Base-by-base conservation (phyloP, 2,888 invertebrate genomes). In the Aproaerema taeniolella region DNA sequence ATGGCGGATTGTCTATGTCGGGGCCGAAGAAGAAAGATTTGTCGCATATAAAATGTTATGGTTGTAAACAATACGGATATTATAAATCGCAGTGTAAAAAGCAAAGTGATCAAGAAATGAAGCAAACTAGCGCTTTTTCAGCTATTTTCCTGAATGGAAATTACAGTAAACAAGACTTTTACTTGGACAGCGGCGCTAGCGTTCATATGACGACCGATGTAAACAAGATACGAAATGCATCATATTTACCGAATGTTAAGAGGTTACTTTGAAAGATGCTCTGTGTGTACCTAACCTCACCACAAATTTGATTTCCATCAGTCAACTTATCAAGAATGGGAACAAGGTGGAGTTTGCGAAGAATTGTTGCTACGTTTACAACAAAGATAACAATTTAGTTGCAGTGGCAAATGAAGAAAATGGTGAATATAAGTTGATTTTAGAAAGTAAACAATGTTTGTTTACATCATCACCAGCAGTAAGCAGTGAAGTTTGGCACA, bases 341-440 rank as follows among this genome's bases (percentile, higher is more conserved):
- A 26, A 35, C 33, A 33, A n/a, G n/a, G 33, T 33, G 3, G 8
- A 14, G 8, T 33, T 33, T 11, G 11, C 17, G 8, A 26, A 26
- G 14, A 2, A 34, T 8, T 9, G 17, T 9, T 14, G 9, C 4
- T 3, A n/a, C 24, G 13, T 33, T 10, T 2, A 32, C 2, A 20
- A 11, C 10, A 2, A 53, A 53, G 17, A 25, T 31, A 36, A 28
- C 20, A 9, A 30, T 39, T 24, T 49, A 8, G 42, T 50, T 7
- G 53, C 36, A 26, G 20, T 11, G 7, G 49, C 50, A 12, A 6
- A 12, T 2, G 10, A 45, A 16, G 14, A 37, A 1, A 38, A 47
- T 30, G 50, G 48, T 13, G 50, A 49, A 1, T 53, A 55, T 40
- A 50, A 44, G 26, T 25, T 52, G 14, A 26, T 33, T 9, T 28